Percentiles rank a stretch among this genome's conserved stretches.
Conservation (phyloP, 2,113 vertebrate species). For the Psilopsiagon aymara region DNA sequence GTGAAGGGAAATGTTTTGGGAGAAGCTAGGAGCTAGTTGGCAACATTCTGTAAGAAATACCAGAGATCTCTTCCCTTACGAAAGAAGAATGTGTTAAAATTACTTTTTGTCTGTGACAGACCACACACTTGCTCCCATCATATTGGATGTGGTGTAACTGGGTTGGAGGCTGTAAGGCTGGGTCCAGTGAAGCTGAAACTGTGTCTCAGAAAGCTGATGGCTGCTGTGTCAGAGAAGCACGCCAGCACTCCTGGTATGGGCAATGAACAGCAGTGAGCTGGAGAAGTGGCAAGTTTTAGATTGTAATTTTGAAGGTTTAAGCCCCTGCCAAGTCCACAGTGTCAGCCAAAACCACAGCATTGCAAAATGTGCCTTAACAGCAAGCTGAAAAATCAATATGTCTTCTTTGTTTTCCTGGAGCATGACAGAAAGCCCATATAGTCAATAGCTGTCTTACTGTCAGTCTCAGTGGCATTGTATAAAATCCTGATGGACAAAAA, state of each 20-base stretch:
- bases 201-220: not conserved
- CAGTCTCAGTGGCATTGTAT: not conserved
- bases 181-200: not conserved
- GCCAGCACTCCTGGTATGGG: not conserved
- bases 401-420: conserved; percentile 28
- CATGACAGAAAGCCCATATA: not conserved
- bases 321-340: not conserved
- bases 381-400: conserved; percentile 22
- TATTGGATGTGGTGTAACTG: not conserved
- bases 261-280: not conserved
- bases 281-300: not conserved
- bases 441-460: not conserved
- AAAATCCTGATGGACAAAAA: not conserved
- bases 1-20: not conserved
- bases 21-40: not conserved
- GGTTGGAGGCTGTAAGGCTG: not conserved
- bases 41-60: not conserved
- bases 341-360: conserved; percentile 34
- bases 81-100: conserved; percentile 1
- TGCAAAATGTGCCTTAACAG: conserved; percentile 27
- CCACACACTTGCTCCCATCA: not conserved
- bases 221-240: not conserved
- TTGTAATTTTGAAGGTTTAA: conserved; percentile 32
- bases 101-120: not conserved
- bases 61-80: not conserved